These are phyloP conservation scores for Rhinoptilus africanus DNA, from an alignment of 2,113 vertebrate genomes.

Conservation along the genomic window DNA sequence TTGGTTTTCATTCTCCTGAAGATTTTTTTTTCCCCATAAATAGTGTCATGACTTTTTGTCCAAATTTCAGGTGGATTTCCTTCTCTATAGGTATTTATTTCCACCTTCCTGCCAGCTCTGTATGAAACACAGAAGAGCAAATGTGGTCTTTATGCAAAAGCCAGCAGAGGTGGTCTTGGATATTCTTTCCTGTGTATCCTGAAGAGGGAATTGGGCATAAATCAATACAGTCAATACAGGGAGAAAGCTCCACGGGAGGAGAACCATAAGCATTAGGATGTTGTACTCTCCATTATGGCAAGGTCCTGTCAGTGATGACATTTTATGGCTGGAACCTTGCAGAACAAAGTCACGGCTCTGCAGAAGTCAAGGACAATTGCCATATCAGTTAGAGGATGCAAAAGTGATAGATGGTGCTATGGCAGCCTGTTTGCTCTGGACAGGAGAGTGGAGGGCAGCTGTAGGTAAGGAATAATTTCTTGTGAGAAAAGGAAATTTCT, in stretches of 20 bases:
- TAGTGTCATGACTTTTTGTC: neutral
- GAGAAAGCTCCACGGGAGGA: neutral
- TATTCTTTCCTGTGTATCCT: neutral
- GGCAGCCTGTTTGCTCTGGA: neutral
- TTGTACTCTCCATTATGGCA: neutral
- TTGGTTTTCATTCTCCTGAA: neutral
- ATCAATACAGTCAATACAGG: neutral
- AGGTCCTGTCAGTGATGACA: neutral
- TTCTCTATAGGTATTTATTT: neutral
- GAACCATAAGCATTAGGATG: neutral
- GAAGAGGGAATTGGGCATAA: neutral
- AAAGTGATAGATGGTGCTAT: accelerated
- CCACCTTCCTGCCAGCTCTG: neutral
- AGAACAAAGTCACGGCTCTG: neutral
- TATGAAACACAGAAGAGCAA: neutral
- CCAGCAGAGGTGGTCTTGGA: neutral
- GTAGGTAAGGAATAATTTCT: neutral
- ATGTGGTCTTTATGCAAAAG: neutral
- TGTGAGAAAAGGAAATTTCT: neutral
- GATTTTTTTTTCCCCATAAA: neutral
- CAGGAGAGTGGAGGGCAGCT: neutral
- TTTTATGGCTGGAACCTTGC: neutral
- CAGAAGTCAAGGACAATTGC: neutral
- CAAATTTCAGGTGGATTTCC: neutral
- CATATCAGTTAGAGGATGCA: neutral